A percentile compares a stretch with the other conserved stretches of the same genome.
Evolutionary conservation across 2,797 vertebrate genomes (phyloP).

Genomic region (Tenualosa thibaudeaui): DNA sequence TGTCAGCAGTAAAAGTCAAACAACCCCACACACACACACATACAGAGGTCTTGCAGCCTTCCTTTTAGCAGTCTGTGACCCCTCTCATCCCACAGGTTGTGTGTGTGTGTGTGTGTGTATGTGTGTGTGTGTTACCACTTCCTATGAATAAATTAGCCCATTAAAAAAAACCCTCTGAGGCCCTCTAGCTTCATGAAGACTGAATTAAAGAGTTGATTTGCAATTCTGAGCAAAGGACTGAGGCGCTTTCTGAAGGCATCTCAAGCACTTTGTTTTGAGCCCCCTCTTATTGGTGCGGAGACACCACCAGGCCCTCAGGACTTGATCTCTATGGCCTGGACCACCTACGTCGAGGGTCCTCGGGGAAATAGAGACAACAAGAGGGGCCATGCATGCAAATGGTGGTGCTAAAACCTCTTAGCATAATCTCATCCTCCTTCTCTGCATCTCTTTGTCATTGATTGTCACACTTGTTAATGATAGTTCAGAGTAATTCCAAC

Average conservation of each 20-base stretch:
- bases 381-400: neutral
- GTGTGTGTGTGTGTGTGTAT: conserved; percentile 28
- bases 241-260: conserved; percentile 52
- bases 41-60: conserved; percentile 38
- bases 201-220: conserved; percentile 78
- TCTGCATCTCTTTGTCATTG: neutral
- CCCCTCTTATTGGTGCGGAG: neutral
- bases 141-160: conserved; percentile 74
- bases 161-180: conserved; percentile 71
- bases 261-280: conserved; percentile 46
- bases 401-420: neutral
- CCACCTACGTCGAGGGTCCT: neutral
- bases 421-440: neutral
- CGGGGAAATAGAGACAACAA: neutral
- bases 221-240: conserved; percentile 69
- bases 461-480: neutral
- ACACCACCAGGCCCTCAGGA: neutral
- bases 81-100: conserved; percentile 42
- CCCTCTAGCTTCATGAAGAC: conserved; percentile 68
- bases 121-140: conserved; percentile 59
- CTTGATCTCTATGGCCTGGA: neutral
- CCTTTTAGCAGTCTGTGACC: conserved; percentile 51
- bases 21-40: neutral
- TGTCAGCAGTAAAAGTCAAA: neutral
- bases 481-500: too few species aligned